phyloP scores from a whole-genome alignment of 2,113 vertebrate species.

The Pterophyllum scalare region DNA sequence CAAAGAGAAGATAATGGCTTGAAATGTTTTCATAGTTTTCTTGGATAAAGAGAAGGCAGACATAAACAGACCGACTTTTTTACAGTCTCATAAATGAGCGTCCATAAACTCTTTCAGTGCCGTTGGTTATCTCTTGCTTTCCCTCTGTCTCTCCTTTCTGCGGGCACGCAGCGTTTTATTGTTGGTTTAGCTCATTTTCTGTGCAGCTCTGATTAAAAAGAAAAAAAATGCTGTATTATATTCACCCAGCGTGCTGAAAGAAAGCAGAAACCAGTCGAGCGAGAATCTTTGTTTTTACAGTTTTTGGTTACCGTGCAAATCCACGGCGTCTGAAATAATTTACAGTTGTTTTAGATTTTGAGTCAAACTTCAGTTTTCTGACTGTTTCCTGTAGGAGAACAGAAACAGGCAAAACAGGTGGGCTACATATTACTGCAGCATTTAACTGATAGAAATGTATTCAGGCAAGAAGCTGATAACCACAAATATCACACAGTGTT shows the following conservation, averaged over 20 bases:
- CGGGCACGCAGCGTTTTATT: not conserved
- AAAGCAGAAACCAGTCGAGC: not conserved
- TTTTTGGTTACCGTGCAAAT: not conserved
- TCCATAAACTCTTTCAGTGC: not conserved
- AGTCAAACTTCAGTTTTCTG: not conserved
- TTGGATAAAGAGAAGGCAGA: not conserved
- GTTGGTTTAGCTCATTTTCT: not conserved
- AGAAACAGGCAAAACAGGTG: not conserved
- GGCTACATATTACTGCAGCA: not conserved
- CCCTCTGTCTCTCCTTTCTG: not conserved
- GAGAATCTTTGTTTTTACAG: not conserved
- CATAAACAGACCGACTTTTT: not conserved
- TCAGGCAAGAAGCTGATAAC: not conserved
- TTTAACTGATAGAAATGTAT: not conserved
- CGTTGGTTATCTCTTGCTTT: not conserved
- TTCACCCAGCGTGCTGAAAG: slow-evolving; percentile 5
- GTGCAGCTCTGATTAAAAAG: not conserved
- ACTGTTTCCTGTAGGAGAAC: not conserved
- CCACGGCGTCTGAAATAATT: not conserved
- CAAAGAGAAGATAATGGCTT: slow-evolving; percentile 24
- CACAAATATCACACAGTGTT: too few relatives aligned
- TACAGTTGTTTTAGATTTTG: not conserved
- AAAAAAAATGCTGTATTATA: not conserved
- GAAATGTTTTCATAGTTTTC: slow-evolving; percentile 6
- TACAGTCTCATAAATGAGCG: slow-evolving; percentile 9